These are phyloP conservation scores for Papio anubis DNA, from an alignment of 2,113 vertebrate species.

Conservation along the genomic window DNA sequence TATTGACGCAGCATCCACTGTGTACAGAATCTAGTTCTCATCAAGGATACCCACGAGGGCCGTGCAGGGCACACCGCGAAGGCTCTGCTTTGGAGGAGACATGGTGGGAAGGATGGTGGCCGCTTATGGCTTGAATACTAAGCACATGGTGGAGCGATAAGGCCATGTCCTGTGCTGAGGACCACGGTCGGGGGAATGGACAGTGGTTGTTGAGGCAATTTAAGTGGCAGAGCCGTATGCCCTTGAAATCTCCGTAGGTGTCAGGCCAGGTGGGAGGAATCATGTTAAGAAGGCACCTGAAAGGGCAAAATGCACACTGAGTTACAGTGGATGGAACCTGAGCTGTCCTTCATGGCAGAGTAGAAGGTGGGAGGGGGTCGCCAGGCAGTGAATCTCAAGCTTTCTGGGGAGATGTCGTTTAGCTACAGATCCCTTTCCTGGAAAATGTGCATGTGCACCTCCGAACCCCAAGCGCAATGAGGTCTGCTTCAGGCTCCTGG, in stretches of 20 bases:
- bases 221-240: background rate
- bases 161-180: background rate
- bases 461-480: background rate
- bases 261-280: background rate
- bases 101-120: background rate
- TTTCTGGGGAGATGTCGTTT: background rate
- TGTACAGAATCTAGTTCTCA: background rate
- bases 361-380: background rate
- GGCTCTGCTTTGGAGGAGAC: background rate
- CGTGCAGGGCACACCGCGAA: background rate
- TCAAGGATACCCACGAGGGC: background rate
- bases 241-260: background rate
- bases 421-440: background rate
- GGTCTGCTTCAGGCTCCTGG: background rate
- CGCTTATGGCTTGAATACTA: background rate
- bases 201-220: background rate
- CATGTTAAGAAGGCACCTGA: background rate
- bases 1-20: background rate
- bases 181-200: background rate
- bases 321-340: background rate
- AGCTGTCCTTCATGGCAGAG: background rate
- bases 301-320: background rate
- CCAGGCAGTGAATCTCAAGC: background rate
- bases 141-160: background rate
- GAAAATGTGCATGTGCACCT: background rate